Percentiles rank a stretch among this genome's conserved stretches.
phyloP scores from a whole-genome alignment of 2,888 invertebrate species.

The Mesorhabditis belari region DNA sequence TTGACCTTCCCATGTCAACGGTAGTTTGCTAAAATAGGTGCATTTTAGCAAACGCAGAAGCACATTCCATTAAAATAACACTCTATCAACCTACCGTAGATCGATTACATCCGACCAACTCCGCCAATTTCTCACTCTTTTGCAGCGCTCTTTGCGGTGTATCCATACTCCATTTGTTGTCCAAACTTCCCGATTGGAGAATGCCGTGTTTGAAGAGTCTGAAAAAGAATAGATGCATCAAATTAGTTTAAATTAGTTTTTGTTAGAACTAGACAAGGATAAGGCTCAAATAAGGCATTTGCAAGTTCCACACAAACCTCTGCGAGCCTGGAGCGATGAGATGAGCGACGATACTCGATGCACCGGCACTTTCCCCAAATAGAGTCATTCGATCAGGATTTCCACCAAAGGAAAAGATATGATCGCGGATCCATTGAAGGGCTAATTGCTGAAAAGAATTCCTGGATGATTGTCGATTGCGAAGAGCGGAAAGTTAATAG shows the following conservation, averaged over 20 bases:
- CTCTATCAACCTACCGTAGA: constrained; percentile 23
- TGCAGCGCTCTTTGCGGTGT: constrained; percentile 70
- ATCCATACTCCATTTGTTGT: constrained; percentile 93
- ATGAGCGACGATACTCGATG: constrained; percentile 65
- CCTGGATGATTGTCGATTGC: neutral
- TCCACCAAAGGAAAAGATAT: constrained; percentile 80
- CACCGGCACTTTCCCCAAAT: constrained; percentile 92
- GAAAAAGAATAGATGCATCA: neutral
- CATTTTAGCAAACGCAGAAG: too few species aligned
- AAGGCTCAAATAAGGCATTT: neutral
- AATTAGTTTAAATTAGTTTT: neutral
- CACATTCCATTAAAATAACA: too few species aligned
- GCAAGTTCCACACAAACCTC: constrained; percentile 13
- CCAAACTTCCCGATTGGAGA: constrained; percentile 85
- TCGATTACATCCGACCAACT: constrained; percentile 73
- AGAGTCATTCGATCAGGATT: constrained; percentile 75
- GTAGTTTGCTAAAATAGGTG: too few species aligned
- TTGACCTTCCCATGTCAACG: too few species aligned
- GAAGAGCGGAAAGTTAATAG: neutral
- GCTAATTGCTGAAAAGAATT: constrained; percentile 67
- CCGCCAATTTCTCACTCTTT: constrained; percentile 74
- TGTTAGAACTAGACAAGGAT: neutral
- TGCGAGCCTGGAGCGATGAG: constrained; percentile 67
- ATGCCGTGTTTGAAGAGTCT: constrained; percentile 71
- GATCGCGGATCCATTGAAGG: constrained; percentile 84